Conservation (phyloP, 2,797 vertebrate species). For the Vultur gryphus region DNA sequence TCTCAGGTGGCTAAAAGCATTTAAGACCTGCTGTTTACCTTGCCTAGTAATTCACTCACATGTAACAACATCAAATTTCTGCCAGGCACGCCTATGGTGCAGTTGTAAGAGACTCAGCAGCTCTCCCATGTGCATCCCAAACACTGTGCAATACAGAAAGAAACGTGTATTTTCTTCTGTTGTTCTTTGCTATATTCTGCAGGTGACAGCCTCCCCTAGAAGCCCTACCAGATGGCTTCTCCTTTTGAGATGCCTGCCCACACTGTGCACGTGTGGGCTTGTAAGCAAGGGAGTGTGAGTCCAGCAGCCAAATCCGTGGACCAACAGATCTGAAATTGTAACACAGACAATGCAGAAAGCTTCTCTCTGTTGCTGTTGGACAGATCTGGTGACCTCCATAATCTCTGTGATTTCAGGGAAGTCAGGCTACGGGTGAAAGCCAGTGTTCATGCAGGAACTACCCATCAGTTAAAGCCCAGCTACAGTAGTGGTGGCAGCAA, state of each 20-base stretch:
- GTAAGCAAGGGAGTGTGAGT: neutral
- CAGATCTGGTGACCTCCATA: neutral
- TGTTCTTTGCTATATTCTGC: neutral
- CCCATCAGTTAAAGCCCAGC: neutral
- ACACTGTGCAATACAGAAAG: neutral
- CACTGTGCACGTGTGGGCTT: rapidly evolving
- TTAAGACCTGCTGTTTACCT: neutral
- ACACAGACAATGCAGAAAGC: neutral
- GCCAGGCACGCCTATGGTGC: neutral
- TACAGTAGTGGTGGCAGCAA: neutral
- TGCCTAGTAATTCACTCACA: neutral
- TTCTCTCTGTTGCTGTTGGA: neutral
- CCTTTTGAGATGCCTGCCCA: neutral
- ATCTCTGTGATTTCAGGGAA: neutral
- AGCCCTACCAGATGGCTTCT: no score
- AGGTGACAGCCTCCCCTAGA: neutral
- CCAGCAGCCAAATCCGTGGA: neutral
- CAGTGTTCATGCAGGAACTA: neutral
- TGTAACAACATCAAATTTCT: neutral
- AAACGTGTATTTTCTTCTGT: rapidly evolving
- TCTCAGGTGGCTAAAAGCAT: neutral
- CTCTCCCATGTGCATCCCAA: neutral
- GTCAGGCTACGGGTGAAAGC: neutral
- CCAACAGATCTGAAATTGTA: neutral
- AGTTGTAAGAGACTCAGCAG: neutral